phyloP scores from a whole-genome alignment of 2,888 invertebrate genomes.

The Apamea sordens region DNA sequence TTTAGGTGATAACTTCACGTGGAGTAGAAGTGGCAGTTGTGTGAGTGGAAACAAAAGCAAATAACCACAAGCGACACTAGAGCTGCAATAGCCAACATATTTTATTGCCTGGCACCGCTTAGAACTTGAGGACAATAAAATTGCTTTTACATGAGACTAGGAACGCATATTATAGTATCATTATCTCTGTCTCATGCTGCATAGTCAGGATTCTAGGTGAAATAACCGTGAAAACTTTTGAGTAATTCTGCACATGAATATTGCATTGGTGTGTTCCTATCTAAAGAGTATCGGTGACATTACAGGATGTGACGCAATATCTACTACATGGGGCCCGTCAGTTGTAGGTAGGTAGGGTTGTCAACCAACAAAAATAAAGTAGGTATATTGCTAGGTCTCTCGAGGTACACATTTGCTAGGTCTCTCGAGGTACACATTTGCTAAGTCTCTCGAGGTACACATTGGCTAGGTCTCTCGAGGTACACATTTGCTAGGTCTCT shows the following conservation, averaged over 20 bases:
- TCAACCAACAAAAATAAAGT: neutral
- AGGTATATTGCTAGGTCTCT: neutral
- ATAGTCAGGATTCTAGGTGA: neutral
- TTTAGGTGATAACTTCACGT: neutral
- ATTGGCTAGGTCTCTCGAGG: neutral
- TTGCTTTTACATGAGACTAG: neutral
- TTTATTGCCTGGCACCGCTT: too few species aligned
- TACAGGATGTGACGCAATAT: neutral
- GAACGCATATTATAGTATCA: neutral
- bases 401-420: neutral
- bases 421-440: neutral
- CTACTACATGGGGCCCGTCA: neutral
- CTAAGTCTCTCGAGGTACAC: too few species aligned
- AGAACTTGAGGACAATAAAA: conserved; percentile 1
- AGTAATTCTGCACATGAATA: neutral
- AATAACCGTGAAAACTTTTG: neutral
- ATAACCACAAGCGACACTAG: neutral
- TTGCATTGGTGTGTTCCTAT: neutral
- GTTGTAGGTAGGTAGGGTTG: neutral
- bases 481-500: neutral
- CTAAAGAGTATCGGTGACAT: neutral
- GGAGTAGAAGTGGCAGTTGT: neutral
- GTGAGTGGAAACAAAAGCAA: neutral
- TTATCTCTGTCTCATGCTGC: neutral
- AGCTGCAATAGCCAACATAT: neutral